Base-by-base conservation (phyloP, 2,888 invertebrate species). In the Drosophila sordidapex region DNA sequence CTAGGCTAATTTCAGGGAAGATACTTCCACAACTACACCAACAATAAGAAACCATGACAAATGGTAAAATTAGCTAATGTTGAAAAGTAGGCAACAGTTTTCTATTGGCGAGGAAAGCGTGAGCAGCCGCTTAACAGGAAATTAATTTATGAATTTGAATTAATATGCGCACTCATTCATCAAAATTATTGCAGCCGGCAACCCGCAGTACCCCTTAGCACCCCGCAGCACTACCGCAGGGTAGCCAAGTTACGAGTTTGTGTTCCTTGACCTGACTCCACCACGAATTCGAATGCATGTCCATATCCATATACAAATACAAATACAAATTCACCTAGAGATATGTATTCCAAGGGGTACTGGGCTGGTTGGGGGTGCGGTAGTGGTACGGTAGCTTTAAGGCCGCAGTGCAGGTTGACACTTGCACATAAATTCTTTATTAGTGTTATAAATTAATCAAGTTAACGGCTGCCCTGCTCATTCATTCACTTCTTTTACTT, bases 391-490 rank as follows among this genome's bases (percentile, higher is more conserved):
- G 21, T 65, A 33, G 70, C 60, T 75, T 75, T 68, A 66, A 70
- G 71, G 68, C 81, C 82, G 89, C 84, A 89, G 48, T 87, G 82
- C 84, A 85, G 86, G 86, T 85, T 90, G 90, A 86, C 86, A 90
- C 83, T 87, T 86, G 79, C 72, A 75, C 80, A 87, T 87, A 86
- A 87, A 87, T 87, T 90, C 83, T 90, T 90, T 90, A 87, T 87
- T 83, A 86, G 90, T 86, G 80, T 86, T 79, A 90, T 88, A 90
- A 87, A 90, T 88, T 87, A 88, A 90, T 90, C 89, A 87, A 90
- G 76, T 85, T 64, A 89, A 81, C 88, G 79, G 70, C 64, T 71
- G 67, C 60, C 63, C 66, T 53, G 60, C 40, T 64, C 46, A 64
- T 66, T 46, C 46, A 46, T 46, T 46, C 46, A 25, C 46, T 79